phyloP scores from a whole-genome alignment of 2,113 vertebrate genomes.

The Synodontis membranacea region DNA sequence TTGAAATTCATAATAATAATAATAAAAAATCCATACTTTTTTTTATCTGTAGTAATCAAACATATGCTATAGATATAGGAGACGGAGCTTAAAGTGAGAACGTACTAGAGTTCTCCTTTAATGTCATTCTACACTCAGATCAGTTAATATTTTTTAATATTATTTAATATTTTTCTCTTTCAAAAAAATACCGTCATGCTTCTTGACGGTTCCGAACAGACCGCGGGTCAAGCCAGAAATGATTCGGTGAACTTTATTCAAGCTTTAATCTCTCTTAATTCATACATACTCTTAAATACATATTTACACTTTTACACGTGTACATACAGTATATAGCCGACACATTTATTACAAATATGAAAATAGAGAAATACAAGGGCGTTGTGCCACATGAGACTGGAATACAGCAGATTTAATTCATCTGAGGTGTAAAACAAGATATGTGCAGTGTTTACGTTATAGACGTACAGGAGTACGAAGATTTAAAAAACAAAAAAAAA shows the following conservation, averaged over 20 bases:
- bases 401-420: conserved; percentile 57
- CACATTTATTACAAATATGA: conserved; percentile 69
- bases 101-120: neutral
- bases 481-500: neutral
- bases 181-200: neutral
- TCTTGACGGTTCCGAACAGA: neutral
- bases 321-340: conserved; percentile 69
- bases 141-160: neutral
- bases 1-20: no score
- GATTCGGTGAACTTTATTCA: conserved; percentile 74
- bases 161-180: no score
- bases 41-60: neutral
- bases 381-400: conserved; percentile 73
- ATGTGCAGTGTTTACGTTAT: conserved; percentile 9
- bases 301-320: conserved; percentile 79
- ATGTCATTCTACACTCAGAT: neutral
- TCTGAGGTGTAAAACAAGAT: conserved; percentile 56
- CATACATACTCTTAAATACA: conserved; percentile 72
- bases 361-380: conserved; percentile 66
- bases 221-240: conserved; percentile 52
- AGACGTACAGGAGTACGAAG: neutral
- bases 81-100: neutral
- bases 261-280: conserved; percentile 68
- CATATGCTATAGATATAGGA: neutral
- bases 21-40: no score